Conservation (phyloP, 2,113 vertebrate species). For the Vombatus ursinus region DNA sequence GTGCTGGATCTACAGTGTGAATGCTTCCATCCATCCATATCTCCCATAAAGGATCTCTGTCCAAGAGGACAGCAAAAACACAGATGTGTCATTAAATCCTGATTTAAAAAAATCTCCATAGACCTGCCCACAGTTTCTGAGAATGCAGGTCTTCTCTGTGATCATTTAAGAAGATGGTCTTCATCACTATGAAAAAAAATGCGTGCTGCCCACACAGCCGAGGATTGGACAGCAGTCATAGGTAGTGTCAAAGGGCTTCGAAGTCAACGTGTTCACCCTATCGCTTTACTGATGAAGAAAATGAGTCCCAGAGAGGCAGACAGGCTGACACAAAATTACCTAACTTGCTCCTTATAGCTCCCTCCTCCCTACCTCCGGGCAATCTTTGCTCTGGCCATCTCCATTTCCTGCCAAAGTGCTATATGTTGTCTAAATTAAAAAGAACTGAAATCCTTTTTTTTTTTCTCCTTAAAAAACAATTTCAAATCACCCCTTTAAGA, state of each 20-base stretch:
- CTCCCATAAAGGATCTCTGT: not conserved
- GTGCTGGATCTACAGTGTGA: not conserved
- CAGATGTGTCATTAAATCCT: not conserved
- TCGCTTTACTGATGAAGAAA: not conserved
- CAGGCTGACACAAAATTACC: not conserved
- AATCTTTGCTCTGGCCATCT: not conserved
- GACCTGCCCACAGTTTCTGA: not conserved
- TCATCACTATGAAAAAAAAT: not conserved
- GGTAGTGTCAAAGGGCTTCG: not conserved
- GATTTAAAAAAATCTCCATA: not conserved
- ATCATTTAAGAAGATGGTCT: not conserved
- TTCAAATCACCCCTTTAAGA: not conserved
- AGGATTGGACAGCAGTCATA: not conserved
- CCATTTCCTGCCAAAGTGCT: not conserved
- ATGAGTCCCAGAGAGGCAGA: not conserved
- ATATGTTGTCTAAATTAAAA: not conserved
- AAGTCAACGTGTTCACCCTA: not conserved
- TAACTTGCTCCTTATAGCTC: not conserved
- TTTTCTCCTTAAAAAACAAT: not conserved
- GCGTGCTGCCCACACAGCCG: rapidly evolving
- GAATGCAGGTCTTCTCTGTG: not conserved
- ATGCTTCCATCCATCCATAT: not conserved
- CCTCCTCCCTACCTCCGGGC: no score
- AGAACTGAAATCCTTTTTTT: not conserved
- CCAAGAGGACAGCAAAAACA: not conserved